Base-by-base conservation (phyloP, 1,140 invertebrate genomes). In the Drosophila watanabei region DNA sequence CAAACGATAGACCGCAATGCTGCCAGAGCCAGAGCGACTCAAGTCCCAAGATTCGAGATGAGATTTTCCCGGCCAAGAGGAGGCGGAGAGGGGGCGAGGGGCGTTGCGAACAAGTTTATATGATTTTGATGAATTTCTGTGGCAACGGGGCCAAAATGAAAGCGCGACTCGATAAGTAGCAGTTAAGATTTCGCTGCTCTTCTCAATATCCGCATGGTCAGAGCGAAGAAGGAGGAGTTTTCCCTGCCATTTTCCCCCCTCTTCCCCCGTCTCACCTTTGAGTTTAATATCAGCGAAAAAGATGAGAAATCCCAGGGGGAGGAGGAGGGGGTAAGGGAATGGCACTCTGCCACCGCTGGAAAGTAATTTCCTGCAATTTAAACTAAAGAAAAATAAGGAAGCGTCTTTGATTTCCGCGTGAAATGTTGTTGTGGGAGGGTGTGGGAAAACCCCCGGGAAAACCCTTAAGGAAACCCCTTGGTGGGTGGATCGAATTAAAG, bases 301-400 rank as follows among this genome's bases (percentile, higher is more conserved):
- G 64, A 84, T 70, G 69, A 79, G 60, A 75, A 72, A 59, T 52
- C 18, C 16, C 37, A 35, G 11, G 7, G 52, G 20, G 30, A 8
- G 8, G 18, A 35, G 11, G 24, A 24, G 11, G 39, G 14, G 4
- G 2, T 2, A 16, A 5, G 5, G 2, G 9, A 16, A 8, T 45
- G 37, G 46, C 63, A 51, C 48, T 69, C 68, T n/a, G 63, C 58
- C 80, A 75, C 54, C 88, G 72, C 70, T 80, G 81, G 68, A 92
- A 92, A 82, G 82, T 85, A 92, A 85, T 89, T 92, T 86, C 84
- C 89, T 89, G 89, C 88, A 92, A 92, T 90, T 91, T 91, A 82
- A 91, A 89, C 89, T 91, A 85, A 82, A 80, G 81, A 85, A 92
- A 91, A 90, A 92, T 92, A 90, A 90, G 82, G 88, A 86, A 92